phyloP scores from a whole-genome alignment of 2,797 vertebrate species.

The Gobio occitaniae region DNA sequence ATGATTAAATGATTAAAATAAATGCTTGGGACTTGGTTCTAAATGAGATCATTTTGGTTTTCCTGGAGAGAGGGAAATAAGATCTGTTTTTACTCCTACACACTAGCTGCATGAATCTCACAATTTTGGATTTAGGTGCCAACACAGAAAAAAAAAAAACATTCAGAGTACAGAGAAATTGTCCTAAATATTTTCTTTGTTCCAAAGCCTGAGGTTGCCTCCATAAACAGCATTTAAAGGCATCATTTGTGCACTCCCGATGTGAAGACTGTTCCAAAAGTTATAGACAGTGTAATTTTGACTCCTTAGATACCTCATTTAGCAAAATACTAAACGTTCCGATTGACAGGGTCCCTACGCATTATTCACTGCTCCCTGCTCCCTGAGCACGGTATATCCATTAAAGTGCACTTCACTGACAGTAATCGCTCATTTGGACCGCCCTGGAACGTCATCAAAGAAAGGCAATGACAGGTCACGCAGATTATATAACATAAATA shows the following conservation, averaged over 20 bases:
- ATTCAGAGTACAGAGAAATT: neutral
- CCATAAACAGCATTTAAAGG: neutral
- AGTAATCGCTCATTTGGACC: too few species aligned
- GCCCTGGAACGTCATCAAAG: too few species aligned
- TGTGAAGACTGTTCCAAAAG: neutral
- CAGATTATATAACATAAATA: too few species aligned
- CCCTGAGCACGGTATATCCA: too few species aligned
- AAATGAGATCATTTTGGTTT: constrained; percentile 47
- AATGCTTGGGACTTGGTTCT: constrained; percentile 1
- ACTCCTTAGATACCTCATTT: neutral
- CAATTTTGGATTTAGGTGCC: constrained; percentile 7
- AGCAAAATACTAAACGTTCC: neutral
- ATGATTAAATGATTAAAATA: constrained; percentile 32
- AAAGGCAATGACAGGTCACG: too few species aligned
- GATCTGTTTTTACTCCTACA: constrained; percentile 38
- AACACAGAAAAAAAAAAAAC: neutral
- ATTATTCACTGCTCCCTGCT: too few species aligned
- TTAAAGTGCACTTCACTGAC: too few species aligned
- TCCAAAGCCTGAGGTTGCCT: neutral
- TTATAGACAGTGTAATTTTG: neutral
- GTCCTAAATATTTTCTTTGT: constrained; percentile 33
- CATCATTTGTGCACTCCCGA: neutral
- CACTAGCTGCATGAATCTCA: constrained; percentile 16
- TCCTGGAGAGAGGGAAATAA: constrained; percentile 42
- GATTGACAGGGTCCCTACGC: too few species aligned